Evolutionary conservation across 2,797 vertebrate genomes (phyloP).

Genomic region (Syngnathus rostellatus): DNA sequence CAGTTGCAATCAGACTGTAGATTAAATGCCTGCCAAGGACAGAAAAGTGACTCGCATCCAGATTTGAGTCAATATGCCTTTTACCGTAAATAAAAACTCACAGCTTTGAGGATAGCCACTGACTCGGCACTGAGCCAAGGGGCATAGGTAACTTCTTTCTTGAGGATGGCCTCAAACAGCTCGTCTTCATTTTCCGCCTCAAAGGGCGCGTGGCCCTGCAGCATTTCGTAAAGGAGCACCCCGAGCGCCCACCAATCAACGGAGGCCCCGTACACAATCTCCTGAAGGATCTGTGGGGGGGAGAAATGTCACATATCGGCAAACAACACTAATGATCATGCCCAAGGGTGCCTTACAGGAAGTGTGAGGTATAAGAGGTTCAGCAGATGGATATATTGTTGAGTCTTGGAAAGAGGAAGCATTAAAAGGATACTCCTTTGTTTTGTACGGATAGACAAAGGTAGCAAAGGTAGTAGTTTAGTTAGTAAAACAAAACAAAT

Average conservation of each 20-base stretch:
- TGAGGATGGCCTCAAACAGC: conserved; percentile 93
- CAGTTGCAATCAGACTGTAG: not conserved
- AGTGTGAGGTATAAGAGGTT: not conserved
- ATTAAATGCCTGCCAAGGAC: conserved; percentile 7
- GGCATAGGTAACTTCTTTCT: conserved; percentile 86
- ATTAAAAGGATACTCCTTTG: not conserved
- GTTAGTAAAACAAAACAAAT: not conserved
- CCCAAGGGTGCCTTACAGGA: conserved; percentile 13
- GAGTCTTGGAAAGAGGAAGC: not conserved
- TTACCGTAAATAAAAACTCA: conserved; percentile 58
- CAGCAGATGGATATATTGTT: not conserved
- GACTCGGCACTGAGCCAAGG: conserved; percentile 86
- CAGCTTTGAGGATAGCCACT: conserved; percentile 86
- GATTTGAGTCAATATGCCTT: not conserved
- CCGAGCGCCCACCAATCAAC: conserved; percentile 99
- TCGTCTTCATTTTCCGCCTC: conserved; percentile 97
- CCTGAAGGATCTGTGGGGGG: conserved; percentile 84
- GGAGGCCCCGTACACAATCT: conserved; percentile 89
- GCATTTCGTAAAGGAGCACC: conserved; percentile 93
- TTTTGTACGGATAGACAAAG: not conserved
- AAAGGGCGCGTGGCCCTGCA: conserved; percentile 90
- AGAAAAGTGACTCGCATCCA: conserved; percentile 10
- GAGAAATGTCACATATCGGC: conserved; percentile 7
- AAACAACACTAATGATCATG: not conserved
- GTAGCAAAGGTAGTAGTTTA: not conserved